Conservation (phyloP, 2,797 vertebrate genomes). For the Lagocephalus sceleratus region DNA sequence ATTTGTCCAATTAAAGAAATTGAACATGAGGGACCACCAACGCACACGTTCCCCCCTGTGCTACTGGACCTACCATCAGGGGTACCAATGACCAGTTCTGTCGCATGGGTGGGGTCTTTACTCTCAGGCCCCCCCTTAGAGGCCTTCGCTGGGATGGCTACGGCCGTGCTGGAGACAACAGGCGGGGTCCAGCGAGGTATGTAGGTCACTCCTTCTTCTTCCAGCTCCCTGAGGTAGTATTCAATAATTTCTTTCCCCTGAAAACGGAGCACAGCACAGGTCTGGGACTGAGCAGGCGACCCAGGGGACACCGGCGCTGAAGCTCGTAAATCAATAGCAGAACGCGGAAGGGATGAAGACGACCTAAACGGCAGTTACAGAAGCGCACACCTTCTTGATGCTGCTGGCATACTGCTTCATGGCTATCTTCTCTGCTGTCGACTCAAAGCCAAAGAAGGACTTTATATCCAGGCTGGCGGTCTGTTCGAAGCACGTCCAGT, state of each 20-base stretch:
- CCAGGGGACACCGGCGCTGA: neutral
- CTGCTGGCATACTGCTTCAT: slow-evolving; percentile 96
- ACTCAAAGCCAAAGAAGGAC: slow-evolving; percentile 97
- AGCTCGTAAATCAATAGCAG: neutral
- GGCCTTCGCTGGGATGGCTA: slow-evolving; percentile 51
- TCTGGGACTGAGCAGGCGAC: neutral
- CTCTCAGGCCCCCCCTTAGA: slow-evolving; percentile 56
- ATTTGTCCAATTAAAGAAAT: too few relatives aligned
- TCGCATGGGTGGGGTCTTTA: slow-evolving; percentile 65
- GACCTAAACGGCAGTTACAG: neutral
- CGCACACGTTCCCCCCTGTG: too few relatives aligned
- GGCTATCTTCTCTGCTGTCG: slow-evolving; percentile 92
- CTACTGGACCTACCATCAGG: slow-evolving; percentile 75
- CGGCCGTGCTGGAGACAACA: slow-evolving; percentile 38
- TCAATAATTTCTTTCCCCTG: slow-evolving; percentile 97
- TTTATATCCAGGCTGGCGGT: slow-evolving; percentile 94
- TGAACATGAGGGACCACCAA: too few relatives aligned
- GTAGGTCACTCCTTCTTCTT: slow-evolving; percentile 83
- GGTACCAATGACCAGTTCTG: slow-evolving; percentile 70
- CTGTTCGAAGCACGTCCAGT: slow-evolving; percentile 97
- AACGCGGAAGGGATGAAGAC: neutral
- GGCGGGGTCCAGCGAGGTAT: slow-evolving; percentile 85
- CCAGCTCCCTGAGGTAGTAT: slow-evolving; percentile 87
- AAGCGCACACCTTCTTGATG: slow-evolving; percentile 79
- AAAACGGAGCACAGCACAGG: slow-evolving; percentile 1